phyloP scores from a whole-genome alignment of 2,888 invertebrate species.

The Sialis lutaria region DNA sequence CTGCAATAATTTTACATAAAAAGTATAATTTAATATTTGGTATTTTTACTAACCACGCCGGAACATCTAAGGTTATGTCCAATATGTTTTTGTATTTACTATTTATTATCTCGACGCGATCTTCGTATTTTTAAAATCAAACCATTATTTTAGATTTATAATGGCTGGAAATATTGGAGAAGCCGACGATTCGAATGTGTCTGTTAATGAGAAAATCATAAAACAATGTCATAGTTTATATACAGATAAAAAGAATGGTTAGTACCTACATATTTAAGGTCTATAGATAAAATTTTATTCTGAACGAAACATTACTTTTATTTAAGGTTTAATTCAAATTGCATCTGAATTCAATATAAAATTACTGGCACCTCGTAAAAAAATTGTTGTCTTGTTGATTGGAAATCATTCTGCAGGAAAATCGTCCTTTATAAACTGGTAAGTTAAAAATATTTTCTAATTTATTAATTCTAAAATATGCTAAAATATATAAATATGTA shows the following conservation, averaged over 20 bases:
- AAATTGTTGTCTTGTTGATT: slow-evolving; percentile 33
- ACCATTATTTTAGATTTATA: background rate
- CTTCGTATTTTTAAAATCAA: too few species aligned
- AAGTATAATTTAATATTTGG: too few species aligned
- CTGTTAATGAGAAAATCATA: slow-evolving; percentile 30
- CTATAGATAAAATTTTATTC: background rate
- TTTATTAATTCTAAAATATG: background rate
- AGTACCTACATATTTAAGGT: background rate
- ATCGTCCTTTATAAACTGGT: slow-evolving; percentile 40
- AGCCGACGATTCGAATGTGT: background rate
- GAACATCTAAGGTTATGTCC: too few species aligned
- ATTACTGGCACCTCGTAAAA: slow-evolving; percentile 31
- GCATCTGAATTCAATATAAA: slow-evolving; percentile 26
- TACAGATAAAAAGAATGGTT: slow-evolving; percentile 29
- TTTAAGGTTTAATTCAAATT: slow-evolving; percentile 28
- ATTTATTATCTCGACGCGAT: too few species aligned
- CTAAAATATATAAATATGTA: too few species aligned
- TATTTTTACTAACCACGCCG: too few species aligned
- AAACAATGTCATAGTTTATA: slow-evolving; percentile 31
- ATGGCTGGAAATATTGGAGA: background rate
- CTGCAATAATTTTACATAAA: too few species aligned
- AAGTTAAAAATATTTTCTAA: slow-evolving; percentile 12
- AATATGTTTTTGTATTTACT: too few species aligned
- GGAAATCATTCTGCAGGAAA: slow-evolving; percentile 41
- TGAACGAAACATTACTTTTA: background rate